phyloP scores from a whole-genome alignment of 2,113 vertebrate species.

The Mungos mungo region DNA sequence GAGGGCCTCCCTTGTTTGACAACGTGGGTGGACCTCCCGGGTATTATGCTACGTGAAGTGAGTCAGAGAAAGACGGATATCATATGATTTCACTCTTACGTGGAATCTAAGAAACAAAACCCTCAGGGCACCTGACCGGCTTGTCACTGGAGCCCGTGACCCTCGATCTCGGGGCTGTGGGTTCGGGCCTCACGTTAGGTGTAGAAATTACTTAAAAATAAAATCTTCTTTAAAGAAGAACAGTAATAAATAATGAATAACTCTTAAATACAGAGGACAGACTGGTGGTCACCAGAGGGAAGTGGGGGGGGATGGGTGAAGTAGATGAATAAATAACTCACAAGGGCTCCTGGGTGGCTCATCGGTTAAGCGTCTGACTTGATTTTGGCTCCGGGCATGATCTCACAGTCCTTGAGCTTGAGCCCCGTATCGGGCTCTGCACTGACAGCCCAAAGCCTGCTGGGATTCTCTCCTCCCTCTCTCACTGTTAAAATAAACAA shows the following conservation, averaged over 20 bases:
- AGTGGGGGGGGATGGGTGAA: not conserved
- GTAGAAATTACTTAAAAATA: not conserved
- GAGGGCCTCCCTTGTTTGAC: not conserved
- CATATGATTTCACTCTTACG: not conserved
- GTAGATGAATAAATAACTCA: not conserved
- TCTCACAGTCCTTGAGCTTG: too few species aligned
- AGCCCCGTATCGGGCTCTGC: too few species aligned
- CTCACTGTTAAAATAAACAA: too few species aligned
- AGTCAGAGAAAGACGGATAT: not conserved
- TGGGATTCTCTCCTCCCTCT: too few species aligned
- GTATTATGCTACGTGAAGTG: not conserved
- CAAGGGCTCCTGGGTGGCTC: too few species aligned
- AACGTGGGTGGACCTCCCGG: not conserved
- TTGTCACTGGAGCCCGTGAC: not conserved
- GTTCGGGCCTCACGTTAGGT: not conserved
- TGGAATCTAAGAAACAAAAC: not conserved
- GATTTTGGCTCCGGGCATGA: too few species aligned
- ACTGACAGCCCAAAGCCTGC: too few species aligned
- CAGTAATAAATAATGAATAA: not conserved
- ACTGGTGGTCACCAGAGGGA: not conserved
- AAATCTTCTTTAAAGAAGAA: not conserved
- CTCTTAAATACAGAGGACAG: not conserved
- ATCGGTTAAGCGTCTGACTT: too few species aligned
- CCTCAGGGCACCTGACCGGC: not conserved
- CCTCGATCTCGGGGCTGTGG: not conserved